Base-by-base conservation (phyloP, 2,113 vertebrate species). In the Merops nubicus region DNA sequence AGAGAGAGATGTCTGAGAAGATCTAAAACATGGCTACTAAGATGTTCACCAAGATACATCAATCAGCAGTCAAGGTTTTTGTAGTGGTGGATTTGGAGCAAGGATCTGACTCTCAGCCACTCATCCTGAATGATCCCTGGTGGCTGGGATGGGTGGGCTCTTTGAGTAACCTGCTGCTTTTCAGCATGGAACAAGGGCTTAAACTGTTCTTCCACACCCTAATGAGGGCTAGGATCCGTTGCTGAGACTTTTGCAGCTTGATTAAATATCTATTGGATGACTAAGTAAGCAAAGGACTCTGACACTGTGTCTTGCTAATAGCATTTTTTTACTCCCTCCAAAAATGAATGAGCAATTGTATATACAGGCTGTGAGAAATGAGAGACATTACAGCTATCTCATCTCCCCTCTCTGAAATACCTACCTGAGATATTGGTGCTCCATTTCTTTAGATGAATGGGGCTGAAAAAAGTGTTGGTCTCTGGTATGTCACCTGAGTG, bases 91-190 rank as follows among this genome's bases (percentile, higher is more conserved):
- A 60, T 83, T 72, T 85, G 15, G 22, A 75, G 6, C 6, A 54
- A 68, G 15, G 33, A 51, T 80, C 45, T 73, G 36, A 48, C 72
- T 80, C 20, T 64, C 56, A 34, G 42, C 47, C 51, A 20, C 38
- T 64, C 8, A 5, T 16, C 33, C 5, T 21, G 17, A 19, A n/a
- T 10, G 12, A 57, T 67, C 8, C 11, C 0, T 3, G 10, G 16
- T 76, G 8, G 10, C 26, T 43, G 34, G 57, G 70, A 28, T 56
- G 43, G 23, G 26, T 33, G 13, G n/a, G n/a, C n/a, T n/a, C n/a
- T n/a, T n/a, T n/a, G n/a, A n/a, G n/a, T n/a, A n/a, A n/a, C n/a
- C n/a, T n/a, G n/a, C 18, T 38, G 17, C 11, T 83, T 79, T 88
- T 50, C 70, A 56, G 11, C 40, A 8, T 43, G 9, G 8, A 72